Conservation (phyloP, 92 coral and sea anemone genomes). For the Micromussa lordhowensis region DNA sequence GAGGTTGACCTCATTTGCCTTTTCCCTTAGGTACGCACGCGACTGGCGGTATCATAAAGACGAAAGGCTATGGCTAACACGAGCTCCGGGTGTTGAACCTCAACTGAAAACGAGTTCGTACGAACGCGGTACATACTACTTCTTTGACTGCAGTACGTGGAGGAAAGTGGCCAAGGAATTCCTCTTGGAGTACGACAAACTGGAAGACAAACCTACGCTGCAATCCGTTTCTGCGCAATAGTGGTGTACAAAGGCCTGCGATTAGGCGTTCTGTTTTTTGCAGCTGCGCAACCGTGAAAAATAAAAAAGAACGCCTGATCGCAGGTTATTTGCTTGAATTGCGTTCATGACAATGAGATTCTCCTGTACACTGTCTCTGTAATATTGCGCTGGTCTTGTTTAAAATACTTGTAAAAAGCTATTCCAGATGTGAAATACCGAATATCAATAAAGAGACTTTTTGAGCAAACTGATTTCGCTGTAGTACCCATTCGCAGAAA, state of each 20-base stretch:
- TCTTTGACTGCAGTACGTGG: constrained; percentile 97
- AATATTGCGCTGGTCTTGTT: constrained; percentile 18
- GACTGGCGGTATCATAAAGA: constrained; percentile 99
- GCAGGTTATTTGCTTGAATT: background rate
- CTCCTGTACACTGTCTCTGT: constrained; percentile 29
- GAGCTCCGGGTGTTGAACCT: constrained; percentile 98
- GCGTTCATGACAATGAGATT: background rate
- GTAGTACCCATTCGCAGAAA: too few species aligned
- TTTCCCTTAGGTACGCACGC: constrained; percentile 83
- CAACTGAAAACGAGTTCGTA: constrained; percentile 85
- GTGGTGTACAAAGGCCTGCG: background rate
- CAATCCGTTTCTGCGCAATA: constrained; percentile 87
- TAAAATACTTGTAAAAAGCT: constrained; percentile 37
- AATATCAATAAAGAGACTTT: constrained; percentile 44
- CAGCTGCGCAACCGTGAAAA: too few species aligned
- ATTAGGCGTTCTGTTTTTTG: too few species aligned
- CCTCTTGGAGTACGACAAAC: constrained; percentile 95
- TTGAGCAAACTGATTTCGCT: constrained; percentile 14
- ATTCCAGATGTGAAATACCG: constrained; percentile 44
- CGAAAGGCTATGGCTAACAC: constrained; percentile 96
- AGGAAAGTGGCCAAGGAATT: constrained; percentile 95
- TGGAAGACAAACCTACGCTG: constrained; percentile 95
- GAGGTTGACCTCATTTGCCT: constrained; percentile 11
- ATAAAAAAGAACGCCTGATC: too few species aligned
- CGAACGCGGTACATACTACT: constrained; percentile 96